Conservation (phyloP, 2,113 vertebrate genomes). For the Orcinus orca region DNA sequence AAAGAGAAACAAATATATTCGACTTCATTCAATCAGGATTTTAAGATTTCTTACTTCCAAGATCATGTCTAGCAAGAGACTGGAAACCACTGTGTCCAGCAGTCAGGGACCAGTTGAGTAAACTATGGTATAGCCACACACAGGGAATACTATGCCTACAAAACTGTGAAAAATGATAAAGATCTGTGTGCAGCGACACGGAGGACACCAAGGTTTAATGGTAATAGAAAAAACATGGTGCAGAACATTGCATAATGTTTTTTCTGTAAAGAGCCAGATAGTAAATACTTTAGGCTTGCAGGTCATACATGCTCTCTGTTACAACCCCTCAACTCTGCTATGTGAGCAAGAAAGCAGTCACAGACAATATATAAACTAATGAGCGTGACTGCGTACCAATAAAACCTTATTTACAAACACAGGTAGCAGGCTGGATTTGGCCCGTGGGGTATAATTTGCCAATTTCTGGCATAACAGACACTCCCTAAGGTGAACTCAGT, state of each 20-base stretch:
- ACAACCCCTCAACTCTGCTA: background rate
- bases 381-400: background rate
- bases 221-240: background rate
- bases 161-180: background rate
- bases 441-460: background rate
- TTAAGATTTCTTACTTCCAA: background rate
- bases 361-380: background rate
- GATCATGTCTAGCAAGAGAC: background rate
- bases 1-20: background rate
- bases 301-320: background rate
- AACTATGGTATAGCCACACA: background rate
- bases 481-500: background rate
- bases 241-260: background rate
- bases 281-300: background rate
- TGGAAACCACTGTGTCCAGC: background rate
- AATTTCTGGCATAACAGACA: background rate
- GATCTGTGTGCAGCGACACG: rapidly evolving
- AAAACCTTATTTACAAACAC: background rate
- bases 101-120: too few species aligned
- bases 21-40: background rate
- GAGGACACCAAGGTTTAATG: too few species aligned
- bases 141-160: background rate
- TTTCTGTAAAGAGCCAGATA: background rate
- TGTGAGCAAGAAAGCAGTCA: background rate
- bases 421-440: background rate